Base-by-base conservation (phyloP, 1,140 invertebrate species). In the Oscheius sp. region DNA sequence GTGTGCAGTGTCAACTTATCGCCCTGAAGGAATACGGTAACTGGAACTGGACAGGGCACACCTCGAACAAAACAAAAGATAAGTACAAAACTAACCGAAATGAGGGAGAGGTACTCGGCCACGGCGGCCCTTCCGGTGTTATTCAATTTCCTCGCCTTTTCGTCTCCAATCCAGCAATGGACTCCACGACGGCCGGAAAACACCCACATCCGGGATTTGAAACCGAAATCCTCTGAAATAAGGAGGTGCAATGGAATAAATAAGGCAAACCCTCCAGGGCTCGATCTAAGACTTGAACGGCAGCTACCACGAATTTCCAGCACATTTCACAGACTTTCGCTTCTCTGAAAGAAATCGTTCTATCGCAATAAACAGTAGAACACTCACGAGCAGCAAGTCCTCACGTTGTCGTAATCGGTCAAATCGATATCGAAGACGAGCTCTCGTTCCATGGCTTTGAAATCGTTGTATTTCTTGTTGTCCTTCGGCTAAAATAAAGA, bases 361-460 rank as follows among this genome's bases (percentile, higher is more conserved):
- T 49, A 49, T 15, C 32, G 18, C 0, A 26, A 38, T n/a, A 68
- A 52, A 59, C 58, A 23, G 29, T 29, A 31, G 28, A 23, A 10
- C 67, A 84, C 85, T 79, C 79, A 87, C 86, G 82, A 84, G 79
- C 88, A 88, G 85, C 95, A 98, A 61, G 89, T 92, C 85, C 96
- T 87, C 1, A 99, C 90, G 84, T 96, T 93, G 89, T 99, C 95
- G 87, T 99, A 99, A 87, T 99, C 97, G 59, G 95, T 97, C 89
- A 99, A 92, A 89, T 99, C 96, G 82, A 99, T 99, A 90, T 99
- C 97, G 88, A 99, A 96, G 1, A 99, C 93, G 15, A 98, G 86
- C 87, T 99, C 97, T 85, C 93, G 91, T 81, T 92, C 89, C 1
- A 88, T 77, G 7, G 91, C 88, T 18, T 74, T 84, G 83, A 88